phyloP scores from a whole-genome alignment of 2,113 vertebrate genomes.

The Anolis carolinensis region DNA sequence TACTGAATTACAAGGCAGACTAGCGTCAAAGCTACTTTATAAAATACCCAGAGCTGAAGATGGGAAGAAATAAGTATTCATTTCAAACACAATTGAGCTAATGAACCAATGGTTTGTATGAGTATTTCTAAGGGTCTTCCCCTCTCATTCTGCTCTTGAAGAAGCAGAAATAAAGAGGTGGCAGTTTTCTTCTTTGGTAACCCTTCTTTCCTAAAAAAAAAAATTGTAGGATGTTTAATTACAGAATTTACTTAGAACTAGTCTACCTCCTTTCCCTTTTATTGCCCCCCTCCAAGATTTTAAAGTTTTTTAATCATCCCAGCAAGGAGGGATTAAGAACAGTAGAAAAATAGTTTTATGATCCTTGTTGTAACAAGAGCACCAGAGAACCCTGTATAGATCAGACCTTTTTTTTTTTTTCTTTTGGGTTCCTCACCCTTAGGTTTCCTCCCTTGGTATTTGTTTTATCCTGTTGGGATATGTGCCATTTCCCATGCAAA shows the following conservation, averaged over 20 bases:
- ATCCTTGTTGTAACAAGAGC: too few species aligned
- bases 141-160: conserved; percentile 60
- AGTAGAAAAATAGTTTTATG: too few species aligned
- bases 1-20: conserved; percentile 74
- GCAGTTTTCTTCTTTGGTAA: conserved; percentile 24
- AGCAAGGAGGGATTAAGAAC: too few species aligned
- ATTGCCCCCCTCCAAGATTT: too few species aligned
- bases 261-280: too few species aligned
- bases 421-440: neutral
- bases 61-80: conserved; percentile 67
- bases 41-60: conserved; percentile 70
- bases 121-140: neutral
- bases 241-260: neutral
- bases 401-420: too few species aligned
- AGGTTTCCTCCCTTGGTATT: neutral
- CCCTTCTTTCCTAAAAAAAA: conserved; percentile 36
- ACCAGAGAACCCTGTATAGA: too few species aligned
- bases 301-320: too few species aligned
- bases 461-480: neutral
- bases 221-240: conserved; percentile 58
- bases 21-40: conserved; percentile 70
- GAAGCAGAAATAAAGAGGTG: conserved; percentile 53
- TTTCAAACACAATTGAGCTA: conserved; percentile 69
- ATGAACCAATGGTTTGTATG: conserved; percentile 63
- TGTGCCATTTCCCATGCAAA: neutral